Conservation (phyloP, 2,797 vertebrate species). For the Hafferia zeledoni region DNA sequence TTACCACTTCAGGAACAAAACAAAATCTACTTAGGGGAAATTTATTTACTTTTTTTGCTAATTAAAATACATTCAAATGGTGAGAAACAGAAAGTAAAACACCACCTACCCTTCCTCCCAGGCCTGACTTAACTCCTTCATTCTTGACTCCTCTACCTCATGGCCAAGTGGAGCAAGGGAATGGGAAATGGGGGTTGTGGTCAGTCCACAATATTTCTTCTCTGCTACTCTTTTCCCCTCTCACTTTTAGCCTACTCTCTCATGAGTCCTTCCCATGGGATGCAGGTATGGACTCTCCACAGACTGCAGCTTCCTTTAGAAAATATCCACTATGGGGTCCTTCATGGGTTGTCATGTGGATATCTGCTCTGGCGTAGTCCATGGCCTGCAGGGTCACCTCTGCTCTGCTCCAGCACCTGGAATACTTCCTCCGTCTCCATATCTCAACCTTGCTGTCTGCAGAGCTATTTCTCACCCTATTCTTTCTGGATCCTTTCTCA, state of each 20-base stretch:
- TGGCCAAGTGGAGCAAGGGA: fast-evolving
- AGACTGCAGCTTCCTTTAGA: background rate
- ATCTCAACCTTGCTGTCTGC: background rate
- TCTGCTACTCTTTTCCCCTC: fast-evolving
- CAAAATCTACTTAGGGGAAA: background rate
- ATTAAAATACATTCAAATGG: background rate
- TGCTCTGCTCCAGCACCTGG: background rate
- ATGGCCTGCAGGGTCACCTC: background rate
- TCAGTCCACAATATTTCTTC: background rate
- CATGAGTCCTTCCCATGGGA: background rate
- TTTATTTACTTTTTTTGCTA: background rate
- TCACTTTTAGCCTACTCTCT: background rate
- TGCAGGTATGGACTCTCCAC: background rate
- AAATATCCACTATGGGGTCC: background rate
- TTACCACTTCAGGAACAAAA: fast-evolving
- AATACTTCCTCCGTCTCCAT: background rate
- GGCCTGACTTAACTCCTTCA: background rate
- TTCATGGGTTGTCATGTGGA: background rate
- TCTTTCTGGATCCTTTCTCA: background rate
- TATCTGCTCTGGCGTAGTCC: background rate
- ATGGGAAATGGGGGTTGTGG: fast-evolving
- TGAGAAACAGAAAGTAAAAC: background rate
- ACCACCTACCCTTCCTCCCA: background rate
- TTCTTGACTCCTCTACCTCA: background rate
- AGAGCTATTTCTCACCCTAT: background rate